phyloP scores from a whole-genome alignment of 2,797 vertebrate species.

The Gymnopithys bicolor region DNA sequence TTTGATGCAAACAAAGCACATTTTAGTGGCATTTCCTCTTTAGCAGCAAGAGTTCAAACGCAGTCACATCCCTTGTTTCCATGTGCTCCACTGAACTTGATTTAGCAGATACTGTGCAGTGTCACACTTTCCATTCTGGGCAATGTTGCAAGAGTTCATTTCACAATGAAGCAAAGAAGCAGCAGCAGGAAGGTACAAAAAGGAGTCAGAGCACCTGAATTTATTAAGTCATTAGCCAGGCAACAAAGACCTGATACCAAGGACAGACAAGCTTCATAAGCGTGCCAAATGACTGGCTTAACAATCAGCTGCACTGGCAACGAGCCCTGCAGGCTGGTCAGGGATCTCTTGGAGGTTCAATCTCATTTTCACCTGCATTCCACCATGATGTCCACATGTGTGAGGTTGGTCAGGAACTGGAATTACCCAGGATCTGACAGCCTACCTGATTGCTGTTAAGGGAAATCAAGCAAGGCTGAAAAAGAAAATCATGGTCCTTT shows the following conservation, averaged over 20 bases:
- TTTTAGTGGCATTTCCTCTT: constrained; percentile 22
- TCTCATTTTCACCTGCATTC: background rate
- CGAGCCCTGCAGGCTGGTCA: background rate
- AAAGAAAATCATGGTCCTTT: background rate
- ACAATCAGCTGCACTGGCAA: background rate
- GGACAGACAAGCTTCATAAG: background rate
- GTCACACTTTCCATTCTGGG: background rate
- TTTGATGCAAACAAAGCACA: background rate
- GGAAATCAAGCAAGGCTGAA: background rate
- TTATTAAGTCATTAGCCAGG: background rate
- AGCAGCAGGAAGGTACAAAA: background rate
- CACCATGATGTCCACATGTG: background rate
- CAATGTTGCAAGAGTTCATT: background rate
- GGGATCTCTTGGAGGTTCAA: background rate
- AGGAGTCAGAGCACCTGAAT: background rate
- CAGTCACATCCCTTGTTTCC: background rate
- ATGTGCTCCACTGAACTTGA: background rate
- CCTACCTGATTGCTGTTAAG: background rate
- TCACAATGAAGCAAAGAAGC: background rate
- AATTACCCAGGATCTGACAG: background rate
- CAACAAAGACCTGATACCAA: background rate
- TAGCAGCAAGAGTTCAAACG: background rate
- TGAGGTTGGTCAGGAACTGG: background rate
- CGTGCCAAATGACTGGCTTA: background rate
- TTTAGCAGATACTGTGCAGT: background rate